Evolutionary conservation across 2,888 invertebrate species (phyloP), one percentile per base, ranked within the genome.

Genomic region (Tetragnatha montana): DNA sequence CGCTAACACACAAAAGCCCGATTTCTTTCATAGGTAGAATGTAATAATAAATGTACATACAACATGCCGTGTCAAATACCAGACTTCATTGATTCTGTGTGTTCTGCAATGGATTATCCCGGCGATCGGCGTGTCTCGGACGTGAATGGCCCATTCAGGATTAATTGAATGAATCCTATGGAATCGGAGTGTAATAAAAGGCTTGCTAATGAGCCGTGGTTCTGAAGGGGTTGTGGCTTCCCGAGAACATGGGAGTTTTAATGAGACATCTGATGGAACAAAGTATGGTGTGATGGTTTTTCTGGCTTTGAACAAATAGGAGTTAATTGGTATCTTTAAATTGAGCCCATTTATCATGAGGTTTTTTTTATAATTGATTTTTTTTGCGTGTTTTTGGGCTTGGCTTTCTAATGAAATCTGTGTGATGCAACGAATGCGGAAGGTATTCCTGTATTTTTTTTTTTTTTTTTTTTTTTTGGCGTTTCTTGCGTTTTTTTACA

Each of bases 261-360:
- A 81, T 81, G 50, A 81, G 81, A 49, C 21, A 81, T 49, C 7
- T 8, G 21, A 73, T 14, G 6, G 22, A 73, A 73, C 60, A 60
- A 60, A 60, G 60, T 60, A 17, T 60, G 60, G 60, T 60, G 12
- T 60, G 14, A 51, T 10, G 68, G 51, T 21, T 60, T 7, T 69
- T 70, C 49, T 19, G 8, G 19, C 14, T 19, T 8, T 21, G 70
- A 70, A 70, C 35, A 70, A 47, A 81, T 68, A 81, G 81, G 47
- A 70, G 68, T 69, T 81, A 81, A 81, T 81, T 81, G 69, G 68
- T 19, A 10, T 70, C 75, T 81, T 81, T 81, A 70, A 81, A 81
- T 81, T 70, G 69, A 50, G 19, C 49, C 35, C 35, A 81, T 81
- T 81, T 47, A 81, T 81, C 81, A 73, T 73, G 21, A 35, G 35